These are phyloP conservation scores for Choristoneura fumiferana DNA, from an alignment of 1,140 invertebrate genomes.

Conservation along the genomic window DNA sequence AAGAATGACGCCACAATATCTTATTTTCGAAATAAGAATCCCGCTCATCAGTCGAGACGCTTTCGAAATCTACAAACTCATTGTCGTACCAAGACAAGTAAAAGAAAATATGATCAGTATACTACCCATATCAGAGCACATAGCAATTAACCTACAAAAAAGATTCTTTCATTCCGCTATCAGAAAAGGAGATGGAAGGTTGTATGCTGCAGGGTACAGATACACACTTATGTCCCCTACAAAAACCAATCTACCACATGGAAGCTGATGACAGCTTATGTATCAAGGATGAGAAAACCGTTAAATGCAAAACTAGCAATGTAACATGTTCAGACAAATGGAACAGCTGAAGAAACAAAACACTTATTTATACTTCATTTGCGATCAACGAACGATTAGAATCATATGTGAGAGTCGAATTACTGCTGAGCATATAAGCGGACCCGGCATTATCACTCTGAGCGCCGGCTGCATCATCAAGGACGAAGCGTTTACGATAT, in stretches of 20 bases:
- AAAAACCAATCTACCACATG: slow-evolving; percentile 23
- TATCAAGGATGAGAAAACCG: background rate
- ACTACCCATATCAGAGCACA: slow-evolving; percentile 14
- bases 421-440: background rate
- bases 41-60: slow-evolving; percentile 25
- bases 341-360: too few relatives aligned
- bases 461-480: slow-evolving; percentile 19
- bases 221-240: slow-evolving; percentile 17
- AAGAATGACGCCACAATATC: slow-evolving; percentile 20
- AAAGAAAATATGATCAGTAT: slow-evolving; percentile 19
- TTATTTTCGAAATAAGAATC: slow-evolving; percentile 29
- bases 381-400: slow-evolving; percentile 10
- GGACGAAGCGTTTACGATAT: slow-evolving; percentile 16
- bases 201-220: slow-evolving; percentile 7
- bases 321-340: slow-evolving; percentile 18
- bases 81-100: slow-evolving; percentile 12
- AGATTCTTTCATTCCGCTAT: slow-evolving; percentile 19
- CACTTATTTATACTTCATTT: too few relatives aligned
- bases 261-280: slow-evolving; percentile 22
- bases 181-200: background rate
- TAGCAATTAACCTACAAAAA: slow-evolving; percentile 23
- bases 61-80: slow-evolving; percentile 26
- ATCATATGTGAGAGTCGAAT: slow-evolving; percentile 22
- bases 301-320: background rate
- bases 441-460: slow-evolving; percentile 5